Conservation (phyloP, 2,888 invertebrate species). For the Rotaria magnacalcarata region DNA sequence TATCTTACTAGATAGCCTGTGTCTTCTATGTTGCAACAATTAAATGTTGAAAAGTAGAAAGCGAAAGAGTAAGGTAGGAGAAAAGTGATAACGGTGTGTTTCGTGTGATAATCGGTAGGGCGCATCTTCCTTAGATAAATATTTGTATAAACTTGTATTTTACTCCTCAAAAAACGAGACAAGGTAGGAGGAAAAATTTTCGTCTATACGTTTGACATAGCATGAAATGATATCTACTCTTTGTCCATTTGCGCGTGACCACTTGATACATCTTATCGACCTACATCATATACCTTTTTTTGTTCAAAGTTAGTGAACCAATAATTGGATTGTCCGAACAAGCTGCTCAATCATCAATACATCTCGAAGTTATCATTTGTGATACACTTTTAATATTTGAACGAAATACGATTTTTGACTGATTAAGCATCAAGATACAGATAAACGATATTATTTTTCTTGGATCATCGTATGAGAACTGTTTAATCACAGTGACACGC, state of each 20-base stretch:
- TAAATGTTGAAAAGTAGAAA: not conserved
- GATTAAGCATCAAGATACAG: not conserved
- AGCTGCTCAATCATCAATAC: not conserved
- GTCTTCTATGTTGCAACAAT: not conserved
- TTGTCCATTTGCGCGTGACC: not conserved
- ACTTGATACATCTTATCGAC: not conserved
- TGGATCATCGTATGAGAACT: no score
- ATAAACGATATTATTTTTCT: not conserved
- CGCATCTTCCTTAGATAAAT: not conserved
- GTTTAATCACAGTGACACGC: no score
- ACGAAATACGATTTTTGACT: not conserved
- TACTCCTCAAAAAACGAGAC: not conserved
- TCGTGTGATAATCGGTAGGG: not conserved
- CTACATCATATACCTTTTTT: not conserved
- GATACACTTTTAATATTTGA: not conserved
- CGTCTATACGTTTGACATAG: no score
- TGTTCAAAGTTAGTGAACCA: constrained; percentile 1
- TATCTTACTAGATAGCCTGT: not conserved
- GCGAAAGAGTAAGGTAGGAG: no score
- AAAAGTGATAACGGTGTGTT: not conserved
- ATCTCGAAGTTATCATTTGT: not conserved
- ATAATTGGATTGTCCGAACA: not conserved
- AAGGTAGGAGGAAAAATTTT: not conserved
- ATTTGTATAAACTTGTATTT: not conserved
- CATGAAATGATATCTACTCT: not conserved